Percentiles rank a stretch among this genome's conserved stretches.
These are phyloP conservation scores for Drosophila dives DNA, from an alignment of 2,888 invertebrate genomes.

Conservation along the genomic window DNA sequence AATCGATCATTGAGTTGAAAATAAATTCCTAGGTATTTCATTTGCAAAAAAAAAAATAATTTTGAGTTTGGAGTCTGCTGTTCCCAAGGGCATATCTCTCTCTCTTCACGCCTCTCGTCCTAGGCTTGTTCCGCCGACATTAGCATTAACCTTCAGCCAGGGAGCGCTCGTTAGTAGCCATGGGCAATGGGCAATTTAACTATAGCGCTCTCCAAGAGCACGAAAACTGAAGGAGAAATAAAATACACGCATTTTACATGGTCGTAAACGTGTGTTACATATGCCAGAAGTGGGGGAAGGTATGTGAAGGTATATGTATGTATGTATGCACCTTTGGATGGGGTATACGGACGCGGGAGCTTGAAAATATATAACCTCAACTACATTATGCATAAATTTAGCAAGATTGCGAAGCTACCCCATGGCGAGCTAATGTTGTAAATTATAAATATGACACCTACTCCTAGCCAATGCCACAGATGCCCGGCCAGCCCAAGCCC, in stretches of 20 bases:
- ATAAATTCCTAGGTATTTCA: constrained; percentile 15
- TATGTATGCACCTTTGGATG: constrained; percentile 4
- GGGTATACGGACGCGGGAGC: constrained; percentile 25
- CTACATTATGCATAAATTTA: constrained; percentile 78
- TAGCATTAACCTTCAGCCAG: constrained; percentile 57
- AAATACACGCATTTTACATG: constrained; percentile 80
- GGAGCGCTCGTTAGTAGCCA: constrained; percentile 69
- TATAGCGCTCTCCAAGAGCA: constrained; percentile 51
- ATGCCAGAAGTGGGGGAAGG: constrained; percentile 31
- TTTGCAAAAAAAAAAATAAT: constrained; percentile 2
- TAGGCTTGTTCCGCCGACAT: constrained; percentile 33
- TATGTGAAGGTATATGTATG: background rate
- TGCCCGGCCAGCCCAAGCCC: constrained; percentile 31
- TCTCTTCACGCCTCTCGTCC: background rate
- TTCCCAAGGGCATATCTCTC: constrained; percentile 38
- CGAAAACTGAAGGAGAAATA: constrained; percentile 65
- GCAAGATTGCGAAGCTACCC: constrained; percentile 81
- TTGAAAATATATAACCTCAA: constrained; percentile 74
- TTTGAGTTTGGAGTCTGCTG: constrained; percentile 1
- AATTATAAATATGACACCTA: constrained; percentile 84
- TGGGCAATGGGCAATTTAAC: constrained; percentile 56
- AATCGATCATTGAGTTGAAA: constrained; percentile 4
- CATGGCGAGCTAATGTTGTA: constrained; percentile 82
- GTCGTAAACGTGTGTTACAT: constrained; percentile 80
- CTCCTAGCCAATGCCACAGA: constrained; percentile 59